Evolutionary conservation across 2,797 vertebrate genomes (phyloP).

Genomic region (Brotula barbata): DNA sequence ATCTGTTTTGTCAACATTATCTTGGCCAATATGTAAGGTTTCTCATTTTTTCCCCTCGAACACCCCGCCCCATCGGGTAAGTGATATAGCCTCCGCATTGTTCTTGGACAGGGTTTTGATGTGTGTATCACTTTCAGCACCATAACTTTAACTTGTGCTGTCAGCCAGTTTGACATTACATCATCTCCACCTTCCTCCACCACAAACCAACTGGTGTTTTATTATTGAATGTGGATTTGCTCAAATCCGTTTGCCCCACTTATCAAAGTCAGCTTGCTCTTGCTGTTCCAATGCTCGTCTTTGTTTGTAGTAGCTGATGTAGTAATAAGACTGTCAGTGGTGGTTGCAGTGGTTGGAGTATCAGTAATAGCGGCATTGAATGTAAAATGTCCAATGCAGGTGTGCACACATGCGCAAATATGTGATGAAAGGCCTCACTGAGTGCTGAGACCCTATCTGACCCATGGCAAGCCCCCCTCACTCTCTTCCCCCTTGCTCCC

Average conservation of each 20-base stretch:
- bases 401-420: slow-evolving; percentile 70
- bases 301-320: background rate
- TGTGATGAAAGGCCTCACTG: slow-evolving; percentile 70
- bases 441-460: slow-evolving; percentile 71
- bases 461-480: slow-evolving; percentile 46
- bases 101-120: background rate
- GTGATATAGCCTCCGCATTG: too few relatives aligned
- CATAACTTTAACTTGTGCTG: background rate
- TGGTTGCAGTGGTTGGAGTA: background rate
- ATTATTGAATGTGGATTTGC: background rate
- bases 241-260: too few relatives aligned
- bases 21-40: too few relatives aligned
- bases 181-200: background rate
- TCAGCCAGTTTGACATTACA: background rate
- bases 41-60: background rate
- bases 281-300: background rate
- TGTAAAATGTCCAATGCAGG: slow-evolving; percentile 56
- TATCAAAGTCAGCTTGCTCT: too few relatives aligned
- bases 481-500: slow-evolving; percentile 2
- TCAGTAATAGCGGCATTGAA: slow-evolving; percentile 21
- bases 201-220: background rate
- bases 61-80: too few relatives aligned
- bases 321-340: too few relatives aligned
- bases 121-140: background rate
- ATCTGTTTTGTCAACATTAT: background rate